Evolutionary conservation across 2,797 vertebrate species (phyloP).

Genomic region (Manis crassicaudata): DNA sequence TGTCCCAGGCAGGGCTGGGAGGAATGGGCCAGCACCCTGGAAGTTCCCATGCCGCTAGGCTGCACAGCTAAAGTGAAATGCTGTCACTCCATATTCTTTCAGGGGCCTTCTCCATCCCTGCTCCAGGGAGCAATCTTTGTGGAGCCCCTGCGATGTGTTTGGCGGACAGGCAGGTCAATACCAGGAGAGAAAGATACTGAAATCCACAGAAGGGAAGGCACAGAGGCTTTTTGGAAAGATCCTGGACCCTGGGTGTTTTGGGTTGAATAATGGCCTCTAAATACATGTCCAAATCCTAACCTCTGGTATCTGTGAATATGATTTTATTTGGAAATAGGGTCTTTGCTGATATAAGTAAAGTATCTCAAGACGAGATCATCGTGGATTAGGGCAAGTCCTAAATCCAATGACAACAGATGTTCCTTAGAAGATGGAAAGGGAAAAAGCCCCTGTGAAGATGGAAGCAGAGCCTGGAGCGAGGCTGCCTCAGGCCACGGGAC

Average conservation of each 20-base stretch:
- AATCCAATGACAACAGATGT: not conserved
- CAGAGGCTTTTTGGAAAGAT: not conserved
- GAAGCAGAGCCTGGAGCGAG: not conserved
- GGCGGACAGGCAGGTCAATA: not conserved
- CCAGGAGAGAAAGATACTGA: not conserved
- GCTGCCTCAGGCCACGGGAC: not conserved
- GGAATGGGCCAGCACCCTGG: not conserved
- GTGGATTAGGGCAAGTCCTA: not conserved
- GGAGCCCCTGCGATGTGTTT: not conserved
- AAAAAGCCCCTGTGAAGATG: not conserved
- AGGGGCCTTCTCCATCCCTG: not conserved
- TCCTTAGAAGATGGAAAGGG: not conserved
- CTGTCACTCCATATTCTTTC: not conserved
- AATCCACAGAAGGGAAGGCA: not conserved
- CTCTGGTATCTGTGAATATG: not conserved
- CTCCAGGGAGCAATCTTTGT: not conserved
- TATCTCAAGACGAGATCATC: not conserved
- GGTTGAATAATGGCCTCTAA: not conserved
- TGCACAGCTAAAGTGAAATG: not conserved
- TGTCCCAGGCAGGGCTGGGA: not conserved
- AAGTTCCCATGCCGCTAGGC: not conserved
- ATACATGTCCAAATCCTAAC: not conserved
- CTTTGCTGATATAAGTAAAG: not conserved
- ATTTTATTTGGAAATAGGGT: not conserved
- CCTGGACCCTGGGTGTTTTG: not conserved